phyloP scores from a whole-genome alignment of 2,888 invertebrate species.

The Sialis fuliginosa region DNA sequence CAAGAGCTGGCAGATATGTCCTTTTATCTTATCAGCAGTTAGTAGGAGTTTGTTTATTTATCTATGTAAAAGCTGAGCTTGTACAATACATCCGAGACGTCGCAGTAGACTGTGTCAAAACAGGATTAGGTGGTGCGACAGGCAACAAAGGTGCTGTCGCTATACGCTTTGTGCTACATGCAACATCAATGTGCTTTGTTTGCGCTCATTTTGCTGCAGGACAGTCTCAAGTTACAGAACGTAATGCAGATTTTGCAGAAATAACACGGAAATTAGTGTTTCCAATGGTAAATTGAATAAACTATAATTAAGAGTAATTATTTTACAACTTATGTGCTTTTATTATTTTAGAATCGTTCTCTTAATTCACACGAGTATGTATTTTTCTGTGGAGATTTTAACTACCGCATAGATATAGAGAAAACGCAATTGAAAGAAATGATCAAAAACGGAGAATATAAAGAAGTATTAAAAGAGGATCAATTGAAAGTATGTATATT shows the following conservation, averaged over 20 bases:
- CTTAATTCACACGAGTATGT: conserved; percentile 93
- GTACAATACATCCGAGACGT: conserved; percentile 84
- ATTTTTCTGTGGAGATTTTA: conserved; percentile 99
- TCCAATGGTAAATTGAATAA: conserved; percentile 43
- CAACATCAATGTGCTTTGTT: conserved; percentile 91
- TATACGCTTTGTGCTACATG: conserved; percentile 78
- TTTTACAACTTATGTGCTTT: neutral
- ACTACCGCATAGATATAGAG: conserved; percentile 91
- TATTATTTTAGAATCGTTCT: conserved; percentile 46
- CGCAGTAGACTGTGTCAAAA: conserved; percentile 91
- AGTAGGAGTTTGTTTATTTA: conserved; percentile 92
- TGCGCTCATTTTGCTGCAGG: conserved; percentile 99
- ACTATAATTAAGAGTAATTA: neutral
- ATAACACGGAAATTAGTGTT: conserved; percentile 81
- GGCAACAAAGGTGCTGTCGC: conserved; percentile 93
- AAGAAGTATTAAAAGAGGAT: conserved; percentile 65
- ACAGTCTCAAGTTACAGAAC: conserved; percentile 83
- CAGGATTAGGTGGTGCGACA: conserved; percentile 94
- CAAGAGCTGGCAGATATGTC: conserved; percentile 68
- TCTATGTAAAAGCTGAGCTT: conserved; percentile 80
- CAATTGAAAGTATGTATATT: conserved; percentile 45
- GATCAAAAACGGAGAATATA: conserved; percentile 55
- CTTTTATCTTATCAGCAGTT: conserved; percentile 85
- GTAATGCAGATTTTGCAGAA: conserved; percentile 94
- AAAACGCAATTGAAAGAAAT: conserved; percentile 84